Base-by-base conservation (phyloP, 1,140 invertebrate genomes). In the Tetragnatha versicolor region DNA sequence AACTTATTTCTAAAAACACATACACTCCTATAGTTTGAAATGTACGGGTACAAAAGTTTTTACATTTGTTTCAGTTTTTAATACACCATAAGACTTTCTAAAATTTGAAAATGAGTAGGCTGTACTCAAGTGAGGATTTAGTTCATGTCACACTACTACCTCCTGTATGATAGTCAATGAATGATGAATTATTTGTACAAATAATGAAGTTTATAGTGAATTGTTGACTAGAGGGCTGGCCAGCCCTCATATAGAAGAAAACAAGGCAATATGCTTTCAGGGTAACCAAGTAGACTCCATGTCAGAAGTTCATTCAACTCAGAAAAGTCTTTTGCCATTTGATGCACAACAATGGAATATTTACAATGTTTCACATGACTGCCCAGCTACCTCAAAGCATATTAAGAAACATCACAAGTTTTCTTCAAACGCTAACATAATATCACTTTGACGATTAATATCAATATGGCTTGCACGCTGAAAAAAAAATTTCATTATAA, bases 371-470 rank as follows among this genome's bases (percentile, higher is more conserved):
- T n/a, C 22, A 33, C 39, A 17, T 51, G 66, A 69, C 29, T 37
- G 31, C 12, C 29, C 42, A 76, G 31, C 45, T 39, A 49, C 33
- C 29, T 47, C 29, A 65, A 65, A 27, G 12, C 20, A 7, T n/a
- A 37, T 65, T 9, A 65, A 65, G 31, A 78, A 68, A 42, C 73
- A 79, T 82, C 76, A 94, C 89, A 95, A 90, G 51, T 93, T 94
- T 88, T 97, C 94, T 89, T 98, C 96, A 87, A 98, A 98, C 73
- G 93, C 94, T 84, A 95, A 94, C 94, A 98, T 97, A 84, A 98
- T 89, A 89, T 98, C 95, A 89, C 95, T 97, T 88, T 98, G 96
- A 90, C 94, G 92, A 87, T 97, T 98, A 95, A 98, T 97, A 86
- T 98, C 96, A 84, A 98, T 98, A 87, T 94, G 93, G 69, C 94